Evolutionary conservation across 64 coral and sea anemone species (phyloP), one percentile per base, ranked within the genome.

Genomic region (Pocillopora damicornis): DNA sequence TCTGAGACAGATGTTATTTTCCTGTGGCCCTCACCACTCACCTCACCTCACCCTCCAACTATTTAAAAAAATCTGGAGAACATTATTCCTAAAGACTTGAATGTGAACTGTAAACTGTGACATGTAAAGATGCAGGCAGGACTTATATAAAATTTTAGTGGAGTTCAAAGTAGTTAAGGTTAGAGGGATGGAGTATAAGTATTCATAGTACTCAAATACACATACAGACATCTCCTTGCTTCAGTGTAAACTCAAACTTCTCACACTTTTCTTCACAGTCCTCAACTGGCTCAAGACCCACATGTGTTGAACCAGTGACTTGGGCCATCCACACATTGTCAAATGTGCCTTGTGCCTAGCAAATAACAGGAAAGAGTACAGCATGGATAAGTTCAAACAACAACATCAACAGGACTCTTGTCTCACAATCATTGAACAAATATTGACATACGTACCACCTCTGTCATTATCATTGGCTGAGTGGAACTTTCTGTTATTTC

Each of bases 171-270:
- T 22, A 8, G 22, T 8, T 10, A 11, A 0, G 9, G 25, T 20
- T 1, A n/a, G 20, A 71, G n/a, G 22, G 8, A 23, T 1, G 1
- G 6, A 71, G 20, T 71, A 5, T 20, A 23, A 9, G 5, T 7
- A 23, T 68, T 22, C 18, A 23, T n/a, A n/a, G 11, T 71, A 11
- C 67, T 63, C 61, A 15, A 17, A 17, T 63, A 11, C 79, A 95
- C 94, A 89, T 95, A 95, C 94, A 89, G 37, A 95, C 94, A 89
- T 95, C 94, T 59, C 94, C 94, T 77, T 83, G 86, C 68, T 91
- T 75, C 2, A 95, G 76, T 5, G 7, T 87, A 51, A 85, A 58
- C 57, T 89, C 81, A 69, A 86, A 83, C 18, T 76, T 84, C 13
- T 92, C 76, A 36, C 94, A 95, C 18, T 91, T 76, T 1, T 87